phyloP scores from a whole-genome alignment of 2,113 vertebrate species.

The Syrmaticus mikado region DNA sequence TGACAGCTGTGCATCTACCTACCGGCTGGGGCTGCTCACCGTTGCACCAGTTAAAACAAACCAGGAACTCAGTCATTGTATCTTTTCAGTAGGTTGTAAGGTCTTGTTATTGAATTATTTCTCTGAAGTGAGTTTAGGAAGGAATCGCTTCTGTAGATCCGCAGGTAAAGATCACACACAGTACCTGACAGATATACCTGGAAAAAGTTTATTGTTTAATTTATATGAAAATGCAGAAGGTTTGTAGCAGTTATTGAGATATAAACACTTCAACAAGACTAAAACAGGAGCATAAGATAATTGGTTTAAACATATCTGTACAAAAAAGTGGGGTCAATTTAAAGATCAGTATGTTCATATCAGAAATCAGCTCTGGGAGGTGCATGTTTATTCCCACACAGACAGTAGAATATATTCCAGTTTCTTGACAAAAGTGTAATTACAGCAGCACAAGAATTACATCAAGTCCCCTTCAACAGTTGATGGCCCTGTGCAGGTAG shows the following conservation, averaged over 20 bases:
- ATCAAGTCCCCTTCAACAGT: background rate
- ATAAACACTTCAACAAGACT: background rate
- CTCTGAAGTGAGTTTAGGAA: background rate
- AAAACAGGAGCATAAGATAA: background rate
- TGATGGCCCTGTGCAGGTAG: background rate
- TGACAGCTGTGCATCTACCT: conserved; percentile 60
- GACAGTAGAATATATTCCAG: fast-evolving
- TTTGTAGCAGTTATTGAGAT: background rate
- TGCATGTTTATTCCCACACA: background rate
- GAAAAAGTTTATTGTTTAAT: conserved; percentile 1
- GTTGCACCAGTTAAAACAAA: conserved; percentile 77
- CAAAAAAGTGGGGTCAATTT: background rate
- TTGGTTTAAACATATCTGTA: background rate
- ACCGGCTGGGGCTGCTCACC: conserved; percentile 91
- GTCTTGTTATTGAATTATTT: background rate
- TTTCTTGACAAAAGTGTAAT: background rate
- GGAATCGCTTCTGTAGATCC: background rate
- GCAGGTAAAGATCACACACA: background rate
- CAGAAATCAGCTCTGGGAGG: background rate
- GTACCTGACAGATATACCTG: background rate
- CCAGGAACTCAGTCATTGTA: conserved; percentile 86
- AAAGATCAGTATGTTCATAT: background rate
- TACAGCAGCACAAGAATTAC: background rate
- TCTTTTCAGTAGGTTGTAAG: background rate
- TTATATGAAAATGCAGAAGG: background rate